phyloP scores from a whole-genome alignment of 2,113 vertebrate genomes.

The Trematomus loennbergii region DNA sequence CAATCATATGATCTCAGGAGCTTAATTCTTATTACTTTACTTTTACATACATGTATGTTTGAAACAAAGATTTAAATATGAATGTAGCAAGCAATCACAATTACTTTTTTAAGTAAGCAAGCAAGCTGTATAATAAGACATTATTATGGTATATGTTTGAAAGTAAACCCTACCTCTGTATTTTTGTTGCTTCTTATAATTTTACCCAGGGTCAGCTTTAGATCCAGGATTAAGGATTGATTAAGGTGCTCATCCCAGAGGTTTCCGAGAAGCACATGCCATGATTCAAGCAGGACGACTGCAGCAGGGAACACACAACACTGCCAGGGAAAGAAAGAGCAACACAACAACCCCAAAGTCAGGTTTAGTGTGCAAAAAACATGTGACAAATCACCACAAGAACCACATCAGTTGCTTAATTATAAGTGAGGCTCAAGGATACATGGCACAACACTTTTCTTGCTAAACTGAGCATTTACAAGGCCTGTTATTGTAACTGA shows the following conservation, averaged over 20 bases:
- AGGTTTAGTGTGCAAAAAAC: slow-evolving; percentile 15
- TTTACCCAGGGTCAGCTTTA: slow-evolving; percentile 70
- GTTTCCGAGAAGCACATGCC: slow-evolving; percentile 74
- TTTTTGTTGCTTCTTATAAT: slow-evolving; percentile 70
- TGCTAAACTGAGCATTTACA: background rate
- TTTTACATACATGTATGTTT: background rate
- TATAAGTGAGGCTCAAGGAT: background rate
- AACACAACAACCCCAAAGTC: slow-evolving; percentile 27
- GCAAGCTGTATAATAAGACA: no score
- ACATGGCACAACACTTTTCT: background rate
- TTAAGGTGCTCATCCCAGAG: slow-evolving; percentile 79
- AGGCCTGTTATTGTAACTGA: background rate
- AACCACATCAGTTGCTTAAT: slow-evolving; percentile 22
- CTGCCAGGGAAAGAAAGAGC: slow-evolving; percentile 59
- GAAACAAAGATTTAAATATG: background rate
- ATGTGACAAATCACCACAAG: slow-evolving; percentile 20
- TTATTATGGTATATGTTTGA: background rate
- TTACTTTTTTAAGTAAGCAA: no score
- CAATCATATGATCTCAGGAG: background rate
- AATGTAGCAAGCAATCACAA: background rate
- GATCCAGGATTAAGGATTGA: slow-evolving; percentile 68
- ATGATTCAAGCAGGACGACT: slow-evolving; percentile 78
- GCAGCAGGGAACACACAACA: slow-evolving; percentile 83
- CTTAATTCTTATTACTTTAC: background rate
- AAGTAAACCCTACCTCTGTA: slow-evolving; percentile 47